These are phyloP conservation scores for Okapia johnstoni DNA, from an alignment of 2,113 vertebrate species.

Conservation along the genomic window DNA sequence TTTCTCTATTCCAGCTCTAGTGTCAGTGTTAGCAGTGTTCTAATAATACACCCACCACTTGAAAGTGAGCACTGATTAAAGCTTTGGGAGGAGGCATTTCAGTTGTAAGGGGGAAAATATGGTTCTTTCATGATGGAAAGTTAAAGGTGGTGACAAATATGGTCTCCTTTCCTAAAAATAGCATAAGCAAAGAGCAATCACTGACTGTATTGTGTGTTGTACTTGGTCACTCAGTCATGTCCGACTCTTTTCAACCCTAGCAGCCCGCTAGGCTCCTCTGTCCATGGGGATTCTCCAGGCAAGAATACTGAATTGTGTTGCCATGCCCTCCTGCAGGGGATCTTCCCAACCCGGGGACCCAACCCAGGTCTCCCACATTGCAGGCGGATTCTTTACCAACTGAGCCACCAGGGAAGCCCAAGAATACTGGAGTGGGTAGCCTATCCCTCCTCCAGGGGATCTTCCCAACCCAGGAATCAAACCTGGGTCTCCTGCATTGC, in stretches of 20 bases:
- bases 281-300: neutral
- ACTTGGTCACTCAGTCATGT: neutral
- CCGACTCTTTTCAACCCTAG: neutral
- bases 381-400: neutral
- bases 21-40: neutral
- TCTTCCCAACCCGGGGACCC: neutral
- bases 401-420: neutral
- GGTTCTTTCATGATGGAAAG: slow-evolving; percentile 2
- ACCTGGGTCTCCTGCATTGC: neutral
- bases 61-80: neutral
- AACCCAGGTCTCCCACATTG: neutral
- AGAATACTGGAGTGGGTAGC: neutral
- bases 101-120: neutral
- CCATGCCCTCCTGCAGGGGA: neutral
- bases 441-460: neutral
- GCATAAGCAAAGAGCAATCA: neutral
- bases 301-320: neutral
- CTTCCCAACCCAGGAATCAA: neutral
- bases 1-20: neutral
- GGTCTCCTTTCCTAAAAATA: neutral
- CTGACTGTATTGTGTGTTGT: neutral
- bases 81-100: neutral
- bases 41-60: neutral
- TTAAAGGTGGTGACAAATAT: slow-evolving; percentile 6
- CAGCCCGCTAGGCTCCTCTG: neutral